Conservation (phyloP, 2,797 vertebrate genomes). For the Diceros bicornis region DNA sequence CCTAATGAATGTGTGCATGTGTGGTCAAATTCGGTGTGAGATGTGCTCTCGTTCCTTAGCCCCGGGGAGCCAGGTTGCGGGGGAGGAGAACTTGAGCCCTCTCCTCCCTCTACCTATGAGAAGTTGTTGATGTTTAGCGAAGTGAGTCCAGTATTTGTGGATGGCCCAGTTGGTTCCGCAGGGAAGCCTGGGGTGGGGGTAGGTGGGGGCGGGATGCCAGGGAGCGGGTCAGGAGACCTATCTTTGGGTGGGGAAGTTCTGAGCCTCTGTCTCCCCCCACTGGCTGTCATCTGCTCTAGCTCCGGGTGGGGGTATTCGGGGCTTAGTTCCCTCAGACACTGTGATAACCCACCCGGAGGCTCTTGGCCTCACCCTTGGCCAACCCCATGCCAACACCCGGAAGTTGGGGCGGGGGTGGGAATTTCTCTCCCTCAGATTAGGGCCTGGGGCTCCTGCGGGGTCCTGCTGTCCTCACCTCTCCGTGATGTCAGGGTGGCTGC, state of each 20-base stretch:
- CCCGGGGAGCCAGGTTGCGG: not conserved
- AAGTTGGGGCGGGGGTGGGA: not conserved
- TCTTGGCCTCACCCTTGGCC: not conserved
- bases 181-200: not conserved
- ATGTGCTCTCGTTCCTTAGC: not conserved
- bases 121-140: too few relatives aligned
- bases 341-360: not conserved
- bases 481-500: not conserved
- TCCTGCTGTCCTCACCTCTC: not conserved
- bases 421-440: too few relatives aligned
- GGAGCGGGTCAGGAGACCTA: not conserved
- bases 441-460: not conserved
- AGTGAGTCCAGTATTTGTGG: not conserved
- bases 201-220: too few relatives aligned
- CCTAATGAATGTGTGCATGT: fast-evolving
- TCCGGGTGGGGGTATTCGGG: not conserved
- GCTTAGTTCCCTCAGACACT: not conserved
- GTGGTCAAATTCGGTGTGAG: not conserved
- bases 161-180: not conserved
- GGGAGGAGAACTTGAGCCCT: fast-evolving
- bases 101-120: too few relatives aligned
- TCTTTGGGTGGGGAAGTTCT: not conserved
- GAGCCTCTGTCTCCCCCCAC: fast-evolving
- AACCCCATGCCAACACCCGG: not conserved
- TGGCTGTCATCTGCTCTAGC: not conserved